Conservation (phyloP, 2,888 invertebrate genomes). For the Timema cristinae region DNA sequence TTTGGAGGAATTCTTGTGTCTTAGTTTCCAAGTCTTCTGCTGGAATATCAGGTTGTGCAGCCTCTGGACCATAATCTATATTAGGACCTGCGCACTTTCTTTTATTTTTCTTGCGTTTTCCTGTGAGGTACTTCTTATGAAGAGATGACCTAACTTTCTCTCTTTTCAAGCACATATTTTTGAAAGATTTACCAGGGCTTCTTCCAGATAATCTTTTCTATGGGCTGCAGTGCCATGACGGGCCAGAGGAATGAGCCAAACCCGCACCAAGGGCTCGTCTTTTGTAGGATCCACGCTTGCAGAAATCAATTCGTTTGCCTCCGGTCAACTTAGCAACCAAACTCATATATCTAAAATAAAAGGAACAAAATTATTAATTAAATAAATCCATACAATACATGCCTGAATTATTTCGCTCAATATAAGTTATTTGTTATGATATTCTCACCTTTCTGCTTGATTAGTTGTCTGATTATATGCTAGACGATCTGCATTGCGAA, state of each 20-base stretch:
- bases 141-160: background rate
- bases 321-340: background rate
- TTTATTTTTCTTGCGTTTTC: no score
- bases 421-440: background rate
- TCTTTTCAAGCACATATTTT: background rate
- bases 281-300: background rate
- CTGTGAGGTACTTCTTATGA: background rate
- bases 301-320: background rate
- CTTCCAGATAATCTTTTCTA: slow-evolving; percentile 4
- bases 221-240: background rate
- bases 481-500: slow-evolving; percentile 5
- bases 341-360: background rate
- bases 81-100: no score
- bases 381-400: background rate
- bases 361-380: background rate
- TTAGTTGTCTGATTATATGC: background rate
- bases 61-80: no score
- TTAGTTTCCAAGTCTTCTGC: no score
- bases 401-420: no score
- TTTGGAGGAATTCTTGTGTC: no score
- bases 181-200: background rate
- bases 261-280: background rate
- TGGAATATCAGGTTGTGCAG: no score
- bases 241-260: no score
- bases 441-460: background rate